Evolutionary conservation across 1,140 invertebrate genomes (phyloP), one percentile per base, ranked within the genome.

Genomic region (Scaptomyza pallida): DNA sequence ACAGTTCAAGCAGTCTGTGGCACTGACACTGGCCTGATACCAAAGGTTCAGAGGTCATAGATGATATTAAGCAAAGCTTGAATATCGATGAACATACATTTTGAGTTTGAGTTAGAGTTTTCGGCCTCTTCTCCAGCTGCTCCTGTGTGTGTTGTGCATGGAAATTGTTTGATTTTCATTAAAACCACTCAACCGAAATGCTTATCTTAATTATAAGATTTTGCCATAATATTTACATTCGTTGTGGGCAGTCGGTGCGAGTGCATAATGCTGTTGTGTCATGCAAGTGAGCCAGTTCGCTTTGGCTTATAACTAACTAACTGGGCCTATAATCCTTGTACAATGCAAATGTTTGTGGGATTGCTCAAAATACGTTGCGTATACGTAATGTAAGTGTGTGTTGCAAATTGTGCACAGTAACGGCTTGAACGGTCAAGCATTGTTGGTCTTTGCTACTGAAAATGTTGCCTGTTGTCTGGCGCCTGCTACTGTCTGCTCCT

Each of bases 131-230:
- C 45, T 50, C n/a, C n/a, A n/a, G n/a, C n/a, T n/a, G n/a, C n/a
- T n/a, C n/a, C n/a, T n/a, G n/a, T n/a, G 19, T 78, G 55, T 54
- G 55, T 52, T 65, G 51, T 30, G 47, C 59, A 45, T 59, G 67
- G 59, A 35, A 56, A 72, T 69, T 86, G 82, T 86, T 86, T 88
- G 75, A 81, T 82, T 88, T 88, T 75, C 82, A 88, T 88, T 88
- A 88, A 82, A 82, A 78, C 67, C 78, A 82, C 68, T 81, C 63
- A 75, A 60, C 71, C 61, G 56, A 61, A 54, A 63, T 89, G 82
- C 67, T 88, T 75, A 78, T 88, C 82, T 88, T 78, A 88, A 88
- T 88, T 88, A 88, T 88, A 69, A 78, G 78, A 82, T 88, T 75
- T 78, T 82, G 60, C 47, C 77, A 86, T 78, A 81, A 86, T 81